Evolutionary conservation across 2,797 vertebrate genomes (phyloP).

Genomic region (Chelonia mydas): DNA sequence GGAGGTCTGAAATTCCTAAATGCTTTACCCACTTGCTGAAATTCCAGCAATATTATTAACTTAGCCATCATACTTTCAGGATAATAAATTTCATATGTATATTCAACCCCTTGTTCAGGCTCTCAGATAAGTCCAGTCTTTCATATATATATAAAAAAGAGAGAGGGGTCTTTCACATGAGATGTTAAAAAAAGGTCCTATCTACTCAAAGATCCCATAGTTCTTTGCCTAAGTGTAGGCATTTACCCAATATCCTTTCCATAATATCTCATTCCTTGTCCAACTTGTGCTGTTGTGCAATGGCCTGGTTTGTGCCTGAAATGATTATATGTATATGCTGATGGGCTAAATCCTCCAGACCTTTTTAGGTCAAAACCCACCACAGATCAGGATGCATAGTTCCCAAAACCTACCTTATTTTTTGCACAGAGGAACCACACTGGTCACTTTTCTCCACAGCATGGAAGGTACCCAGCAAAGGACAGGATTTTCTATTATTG

Average conservation of each 20-base stretch:
- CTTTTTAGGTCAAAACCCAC: background rate
- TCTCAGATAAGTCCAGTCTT: no score
- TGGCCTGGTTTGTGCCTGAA: background rate
- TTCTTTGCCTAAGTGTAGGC: background rate
- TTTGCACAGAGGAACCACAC: fast-evolving
- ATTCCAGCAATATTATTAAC: background rate
- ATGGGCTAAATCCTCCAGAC: background rate
- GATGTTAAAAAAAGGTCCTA: background rate
- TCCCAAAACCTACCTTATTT: background rate
- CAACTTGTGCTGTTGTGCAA: background rate
- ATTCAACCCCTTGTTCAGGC: no score
- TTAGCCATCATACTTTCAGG: background rate
- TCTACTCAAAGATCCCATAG: background rate
- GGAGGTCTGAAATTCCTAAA: background rate
- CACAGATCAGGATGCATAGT: background rate
- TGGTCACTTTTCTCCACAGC: fast-evolving
- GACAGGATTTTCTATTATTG: background rate
- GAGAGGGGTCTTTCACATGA: background rate
- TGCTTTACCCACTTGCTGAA: background rate
- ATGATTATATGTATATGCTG: fast-evolving
- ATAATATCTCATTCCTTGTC: background rate
- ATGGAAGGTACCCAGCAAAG: background rate
- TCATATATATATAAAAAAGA: background rate
- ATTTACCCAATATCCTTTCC: background rate
- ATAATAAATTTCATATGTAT: background rate